phyloP scores from a whole-genome alignment of 2,888 invertebrate species.

The Carterocephalus palaemon region DNA sequence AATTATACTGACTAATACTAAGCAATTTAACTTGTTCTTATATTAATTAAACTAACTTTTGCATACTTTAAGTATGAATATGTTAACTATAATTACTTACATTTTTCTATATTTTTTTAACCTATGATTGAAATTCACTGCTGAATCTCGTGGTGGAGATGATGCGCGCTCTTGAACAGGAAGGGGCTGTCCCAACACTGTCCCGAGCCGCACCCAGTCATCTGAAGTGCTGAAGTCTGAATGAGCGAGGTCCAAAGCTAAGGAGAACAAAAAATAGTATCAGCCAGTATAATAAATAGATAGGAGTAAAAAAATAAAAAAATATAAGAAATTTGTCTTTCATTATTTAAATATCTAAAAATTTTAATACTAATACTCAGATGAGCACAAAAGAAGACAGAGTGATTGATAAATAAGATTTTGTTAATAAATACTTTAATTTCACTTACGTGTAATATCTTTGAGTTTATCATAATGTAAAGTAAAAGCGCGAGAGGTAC shows the following conservation, averaged over 20 bases:
- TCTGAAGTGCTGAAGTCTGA: constrained; percentile 68
- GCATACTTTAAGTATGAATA: too few species aligned
- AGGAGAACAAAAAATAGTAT: constrained; percentile 24
- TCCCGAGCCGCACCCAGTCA: constrained; percentile 66
- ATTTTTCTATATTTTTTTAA: constrained; percentile 69
- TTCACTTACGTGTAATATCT: constrained; percentile 64
- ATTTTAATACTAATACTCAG: too few species aligned
- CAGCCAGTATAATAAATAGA: neutral
- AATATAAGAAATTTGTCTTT: too few species aligned
- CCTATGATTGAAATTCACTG: constrained; percentile 56
- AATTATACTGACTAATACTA: too few species aligned
- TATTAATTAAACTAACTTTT: too few species aligned
- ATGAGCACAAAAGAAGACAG: too few species aligned
- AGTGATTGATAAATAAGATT: too few species aligned
- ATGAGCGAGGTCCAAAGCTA: constrained; percentile 64
- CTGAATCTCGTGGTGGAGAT: constrained; percentile 44
- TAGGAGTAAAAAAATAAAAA: too few species aligned
- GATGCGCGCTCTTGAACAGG: constrained; percentile 44
- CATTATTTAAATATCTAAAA: too few species aligned
- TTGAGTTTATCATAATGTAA: constrained; percentile 74
- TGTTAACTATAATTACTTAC: constrained; percentile 55
- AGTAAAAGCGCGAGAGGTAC: constrained; percentile 75
- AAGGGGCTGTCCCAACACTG: constrained; percentile 58
- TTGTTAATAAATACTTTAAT: neutral
- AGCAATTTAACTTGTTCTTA: too few species aligned